A percentile compares a stretch with the other conserved stretches of the same genome.
Evolutionary conservation across 2,797 vertebrate species (phyloP).

Genomic region (Catharus ustulatus): DNA sequence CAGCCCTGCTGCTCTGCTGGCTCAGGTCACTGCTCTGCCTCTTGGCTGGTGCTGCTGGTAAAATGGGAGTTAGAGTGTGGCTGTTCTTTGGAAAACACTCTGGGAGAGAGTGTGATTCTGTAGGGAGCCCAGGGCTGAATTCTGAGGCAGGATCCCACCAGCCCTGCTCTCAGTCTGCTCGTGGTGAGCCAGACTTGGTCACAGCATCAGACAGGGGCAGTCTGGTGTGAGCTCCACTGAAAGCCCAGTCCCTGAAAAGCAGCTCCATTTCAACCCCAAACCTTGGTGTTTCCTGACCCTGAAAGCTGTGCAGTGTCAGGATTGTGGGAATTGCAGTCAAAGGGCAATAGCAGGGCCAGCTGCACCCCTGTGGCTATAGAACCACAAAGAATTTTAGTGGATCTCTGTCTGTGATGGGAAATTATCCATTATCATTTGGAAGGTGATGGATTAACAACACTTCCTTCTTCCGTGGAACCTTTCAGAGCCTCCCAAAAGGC

Average conservation of each 20-base stretch:
- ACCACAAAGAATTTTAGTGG: neutral
- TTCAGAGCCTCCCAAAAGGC: neutral
- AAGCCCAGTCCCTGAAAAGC: neutral
- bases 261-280: neutral
- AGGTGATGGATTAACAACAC: neutral
- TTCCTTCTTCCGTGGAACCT: neutral
- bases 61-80: neutral
- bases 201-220: neutral
- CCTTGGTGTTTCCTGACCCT: neutral
- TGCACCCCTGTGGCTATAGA: neutral
- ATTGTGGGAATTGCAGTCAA: neutral
- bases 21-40: neutral
- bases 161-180: neutral
- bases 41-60: neutral
- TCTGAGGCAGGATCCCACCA: neutral
- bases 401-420: neutral
- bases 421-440: neutral
- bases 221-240: neutral
- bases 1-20: neutral
- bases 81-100: neutral
- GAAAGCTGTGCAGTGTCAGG: neutral
- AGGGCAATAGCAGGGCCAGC: neutral
- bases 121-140: neutral
- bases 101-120: neutral
- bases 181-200: accelerated